Percentiles rank a stretch among this genome's conserved stretches.
Evolutionary conservation across 2,888 invertebrate species (phyloP).

Genomic region (Helleia helle): DNA sequence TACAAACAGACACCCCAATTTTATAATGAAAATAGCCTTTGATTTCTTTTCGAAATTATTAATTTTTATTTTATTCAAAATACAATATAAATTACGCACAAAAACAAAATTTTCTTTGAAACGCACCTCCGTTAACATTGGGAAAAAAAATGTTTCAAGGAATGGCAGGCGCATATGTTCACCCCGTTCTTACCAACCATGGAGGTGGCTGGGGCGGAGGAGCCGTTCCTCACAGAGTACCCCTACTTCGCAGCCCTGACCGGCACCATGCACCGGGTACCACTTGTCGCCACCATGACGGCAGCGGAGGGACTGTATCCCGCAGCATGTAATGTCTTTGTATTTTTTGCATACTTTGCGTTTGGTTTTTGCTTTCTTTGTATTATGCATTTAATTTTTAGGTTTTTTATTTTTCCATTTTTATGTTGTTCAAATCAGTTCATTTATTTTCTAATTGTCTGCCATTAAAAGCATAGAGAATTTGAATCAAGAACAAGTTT

Average conservation of each 20-base stretch:
- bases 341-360: no score
- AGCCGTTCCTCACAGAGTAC: slow-evolving; percentile 10
- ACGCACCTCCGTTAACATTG: neutral
- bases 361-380: no score
- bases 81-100: no score
- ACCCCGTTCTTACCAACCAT: slow-evolving; percentile 11
- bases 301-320: slow-evolving; percentile 12
- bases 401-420: neutral
- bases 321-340: slow-evolving; percentile 11
- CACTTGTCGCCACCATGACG: slow-evolving; percentile 10
- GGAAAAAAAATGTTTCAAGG: no score
- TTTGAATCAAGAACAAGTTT: neutral
- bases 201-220: neutral
- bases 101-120: neutral
- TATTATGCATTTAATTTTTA: no score
- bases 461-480: no score
- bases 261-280: slow-evolving; percentile 10
- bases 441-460: no score
- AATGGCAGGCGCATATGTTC: slow-evolving; percentile 11
- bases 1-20: no score
- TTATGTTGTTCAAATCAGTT: no score
- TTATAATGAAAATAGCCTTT: no score
- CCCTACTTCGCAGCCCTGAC: slow-evolving; percentile 9
- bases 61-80: no score
- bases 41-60: no score